A percentile compares a stretch with the other conserved stretches of the same genome.
These are phyloP conservation scores for Notocelia uddmanniana DNA, from an alignment of 2,888 invertebrate species.

Conservation along the genomic window DNA sequence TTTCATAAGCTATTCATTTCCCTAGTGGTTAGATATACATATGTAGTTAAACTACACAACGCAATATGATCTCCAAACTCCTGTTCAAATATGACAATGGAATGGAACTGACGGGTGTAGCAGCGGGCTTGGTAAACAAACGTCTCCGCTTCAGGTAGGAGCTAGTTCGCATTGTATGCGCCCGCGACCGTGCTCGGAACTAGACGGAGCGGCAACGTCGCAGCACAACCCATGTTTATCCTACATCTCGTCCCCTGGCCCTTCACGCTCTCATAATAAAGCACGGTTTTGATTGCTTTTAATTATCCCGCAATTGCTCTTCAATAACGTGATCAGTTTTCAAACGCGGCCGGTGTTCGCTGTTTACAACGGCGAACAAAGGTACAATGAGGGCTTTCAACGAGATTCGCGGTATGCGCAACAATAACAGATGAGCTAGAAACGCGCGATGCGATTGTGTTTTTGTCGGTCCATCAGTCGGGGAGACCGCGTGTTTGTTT, in stretches of 20 bases:
- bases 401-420: conserved; percentile 65
- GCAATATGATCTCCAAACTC: conserved; percentile 41
- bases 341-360: conserved; percentile 48
- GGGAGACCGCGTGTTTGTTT: background rate
- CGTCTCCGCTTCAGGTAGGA: conserved; percentile 69
- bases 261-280: conserved; percentile 45
- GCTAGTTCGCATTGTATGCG: conserved; percentile 62
- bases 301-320: conserved; percentile 60
- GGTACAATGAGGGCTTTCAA: conserved; percentile 67
- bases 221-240: conserved; percentile 58
- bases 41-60: conserved; percentile 19
- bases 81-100: conserved; percentile 46
- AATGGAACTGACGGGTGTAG: conserved; percentile 34
- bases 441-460: conserved; percentile 55
- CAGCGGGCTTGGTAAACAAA: conserved; percentile 60
- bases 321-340: conserved; percentile 54
- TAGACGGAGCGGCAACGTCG: conserved; percentile 75
- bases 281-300: conserved; percentile 58
- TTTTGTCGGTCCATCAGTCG: conserved; percentile 32
- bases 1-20: too few species aligned
- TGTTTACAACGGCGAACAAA: conserved; percentile 65
- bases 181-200: conserved; percentile 58
- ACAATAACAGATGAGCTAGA: conserved; percentile 69
- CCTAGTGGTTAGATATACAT: background rate
- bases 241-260: conserved; percentile 51